Conservation (phyloP, 2,113 vertebrate species). For the Myrmecophaga tridactyla region DNA sequence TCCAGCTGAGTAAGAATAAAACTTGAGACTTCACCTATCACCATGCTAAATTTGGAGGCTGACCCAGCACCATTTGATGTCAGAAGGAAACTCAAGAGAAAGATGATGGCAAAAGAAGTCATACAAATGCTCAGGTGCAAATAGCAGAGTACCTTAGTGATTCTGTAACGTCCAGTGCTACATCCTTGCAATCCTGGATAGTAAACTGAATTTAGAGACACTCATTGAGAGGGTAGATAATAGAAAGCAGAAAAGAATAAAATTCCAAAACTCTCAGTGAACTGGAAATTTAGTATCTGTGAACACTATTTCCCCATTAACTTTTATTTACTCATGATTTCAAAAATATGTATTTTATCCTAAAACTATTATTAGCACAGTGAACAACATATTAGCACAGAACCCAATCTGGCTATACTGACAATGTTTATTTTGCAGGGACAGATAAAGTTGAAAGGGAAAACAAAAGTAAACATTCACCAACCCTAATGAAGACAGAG, state of each 20-base stretch:
- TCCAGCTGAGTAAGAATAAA: slow-evolving; percentile 32
- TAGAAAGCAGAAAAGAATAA: neutral
- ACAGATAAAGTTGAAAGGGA: slow-evolving; percentile 29
- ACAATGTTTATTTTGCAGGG: neutral
- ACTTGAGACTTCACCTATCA: neutral
- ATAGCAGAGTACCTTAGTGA: neutral
- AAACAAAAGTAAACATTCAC: neutral
- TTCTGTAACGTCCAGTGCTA: neutral
- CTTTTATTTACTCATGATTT: neutral
- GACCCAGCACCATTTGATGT: neutral
- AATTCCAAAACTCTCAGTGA: neutral
- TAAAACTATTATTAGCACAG: neutral
- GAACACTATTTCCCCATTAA: neutral
- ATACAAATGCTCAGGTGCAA: neutral
- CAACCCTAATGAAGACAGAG: neutral
- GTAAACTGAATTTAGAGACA: too few relatives aligned
- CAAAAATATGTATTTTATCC: neutral
- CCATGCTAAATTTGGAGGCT: neutral
- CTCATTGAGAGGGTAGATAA: neutral
- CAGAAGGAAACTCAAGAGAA: neutral
- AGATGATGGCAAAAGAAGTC: neutral
- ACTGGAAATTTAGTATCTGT: neutral
- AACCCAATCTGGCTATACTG: neutral
- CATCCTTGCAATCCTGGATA: neutral
- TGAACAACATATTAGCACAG: neutral